Percentiles rank a stretch among this genome's conserved stretches.
phyloP scores from a whole-genome alignment of 2,113 vertebrate genomes.

The Ursus arctos region DNA sequence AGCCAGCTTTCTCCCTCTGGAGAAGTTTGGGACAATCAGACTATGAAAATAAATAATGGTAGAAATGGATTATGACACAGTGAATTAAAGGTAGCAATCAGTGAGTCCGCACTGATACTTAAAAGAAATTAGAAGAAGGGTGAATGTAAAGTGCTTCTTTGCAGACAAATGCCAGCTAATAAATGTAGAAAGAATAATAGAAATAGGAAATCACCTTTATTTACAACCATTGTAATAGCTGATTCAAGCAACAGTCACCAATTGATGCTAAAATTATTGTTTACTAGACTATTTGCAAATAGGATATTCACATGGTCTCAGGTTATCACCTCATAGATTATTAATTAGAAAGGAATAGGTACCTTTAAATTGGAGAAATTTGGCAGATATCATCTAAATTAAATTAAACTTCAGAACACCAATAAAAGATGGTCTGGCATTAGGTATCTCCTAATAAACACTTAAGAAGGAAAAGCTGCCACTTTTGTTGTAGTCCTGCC shows the following conservation, averaged over 20 bases:
- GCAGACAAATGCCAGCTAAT: background rate
- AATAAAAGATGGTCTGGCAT: background rate
- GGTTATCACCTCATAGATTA: slow-evolving; percentile 5
- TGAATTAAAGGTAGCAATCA: background rate
- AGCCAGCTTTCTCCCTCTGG: background rate
- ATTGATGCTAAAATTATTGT: background rate
- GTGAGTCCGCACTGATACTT: background rate
- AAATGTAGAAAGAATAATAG: background rate
- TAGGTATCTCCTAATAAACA: background rate
- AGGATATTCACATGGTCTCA: background rate
- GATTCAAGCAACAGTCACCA: background rate
- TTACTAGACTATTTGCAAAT: background rate
- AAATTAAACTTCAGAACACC: background rate
- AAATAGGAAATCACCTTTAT: slow-evolving; percentile 42
- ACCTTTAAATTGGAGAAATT: slow-evolving; percentile 42
- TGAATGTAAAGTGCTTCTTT: background rate
- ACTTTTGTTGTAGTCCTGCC: background rate
- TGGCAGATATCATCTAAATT: background rate
- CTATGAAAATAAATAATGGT: background rate
- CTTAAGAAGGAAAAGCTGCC: background rate
- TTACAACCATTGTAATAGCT: background rate
- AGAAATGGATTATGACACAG: background rate
- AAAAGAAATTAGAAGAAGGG: background rate
- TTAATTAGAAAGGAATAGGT: background rate
- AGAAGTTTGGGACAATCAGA: background rate